Evolutionary conservation across 2,797 vertebrate species (phyloP).

Genomic region (Sylvia borin): DNA sequence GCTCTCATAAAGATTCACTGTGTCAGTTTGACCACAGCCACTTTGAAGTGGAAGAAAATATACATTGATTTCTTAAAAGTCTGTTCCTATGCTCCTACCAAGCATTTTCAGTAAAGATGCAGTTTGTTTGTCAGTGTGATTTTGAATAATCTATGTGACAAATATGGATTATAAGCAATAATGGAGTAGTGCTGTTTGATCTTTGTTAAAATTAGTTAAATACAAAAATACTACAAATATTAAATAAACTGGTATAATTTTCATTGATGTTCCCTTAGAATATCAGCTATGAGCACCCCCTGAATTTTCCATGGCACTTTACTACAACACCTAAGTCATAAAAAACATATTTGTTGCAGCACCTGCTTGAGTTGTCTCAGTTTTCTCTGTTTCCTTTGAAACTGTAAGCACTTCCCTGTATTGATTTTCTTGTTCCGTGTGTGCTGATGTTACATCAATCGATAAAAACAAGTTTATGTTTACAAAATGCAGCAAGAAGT

Average conservation of each 20-base stretch:
- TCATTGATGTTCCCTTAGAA: neutral
- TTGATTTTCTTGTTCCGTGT: neutral
- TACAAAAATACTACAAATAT: neutral
- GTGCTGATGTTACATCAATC: neutral
- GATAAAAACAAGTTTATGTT: neutral
- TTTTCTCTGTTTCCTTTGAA: neutral
- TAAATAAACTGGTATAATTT: neutral
- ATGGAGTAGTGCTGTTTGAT: neutral
- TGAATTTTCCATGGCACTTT: neutral
- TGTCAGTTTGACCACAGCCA: neutral
- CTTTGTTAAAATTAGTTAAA: neutral
- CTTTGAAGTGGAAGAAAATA: neutral
- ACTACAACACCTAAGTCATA: neutral
- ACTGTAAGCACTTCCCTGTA: neutral
- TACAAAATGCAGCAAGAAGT: neutral
- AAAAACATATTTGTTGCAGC: neutral
- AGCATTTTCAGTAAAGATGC: neutral
- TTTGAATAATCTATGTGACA: neutral
- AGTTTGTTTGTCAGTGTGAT: neutral
- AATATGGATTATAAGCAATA: neutral
- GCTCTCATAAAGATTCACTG: neutral
- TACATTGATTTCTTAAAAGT: neutral
- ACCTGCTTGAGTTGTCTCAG: neutral
- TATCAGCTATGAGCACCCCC: neutral
- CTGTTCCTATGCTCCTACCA: neutral